Conservation (phyloP, 2,888 invertebrate species). For the Norana najaformis region DNA sequence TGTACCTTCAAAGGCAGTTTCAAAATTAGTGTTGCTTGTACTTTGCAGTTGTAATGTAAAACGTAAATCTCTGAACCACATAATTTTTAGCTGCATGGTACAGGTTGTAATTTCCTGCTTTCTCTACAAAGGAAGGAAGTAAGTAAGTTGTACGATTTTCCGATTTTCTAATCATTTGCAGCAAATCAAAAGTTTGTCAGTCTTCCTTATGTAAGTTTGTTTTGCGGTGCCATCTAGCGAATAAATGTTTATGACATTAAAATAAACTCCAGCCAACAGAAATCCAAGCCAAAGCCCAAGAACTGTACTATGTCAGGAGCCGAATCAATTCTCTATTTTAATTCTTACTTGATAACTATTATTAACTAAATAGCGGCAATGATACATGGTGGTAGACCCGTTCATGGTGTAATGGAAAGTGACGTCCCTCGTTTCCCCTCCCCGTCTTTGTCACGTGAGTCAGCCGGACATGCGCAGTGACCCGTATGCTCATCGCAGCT, state of each 20-base stretch:
- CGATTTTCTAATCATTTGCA: too few relatives aligned
- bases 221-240: slow-evolving; percentile 9
- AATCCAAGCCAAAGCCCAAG: too few relatives aligned
- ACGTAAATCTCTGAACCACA: too few relatives aligned
- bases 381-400: not conserved
- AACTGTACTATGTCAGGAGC: not conserved
- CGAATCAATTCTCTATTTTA: not conserved
- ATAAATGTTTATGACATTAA: not conserved
- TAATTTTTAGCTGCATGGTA: too few relatives aligned
- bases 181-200: too few relatives aligned
- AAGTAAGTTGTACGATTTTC: too few relatives aligned
- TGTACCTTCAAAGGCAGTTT: too few relatives aligned
- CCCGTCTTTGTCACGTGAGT: slow-evolving; percentile 4
- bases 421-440: not conserved
- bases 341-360: not conserved
- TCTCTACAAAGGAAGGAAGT: too few relatives aligned
- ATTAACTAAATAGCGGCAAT: not conserved
- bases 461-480: slow-evolving; percentile 17
- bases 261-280: not conserved
- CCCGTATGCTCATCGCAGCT: not conserved
- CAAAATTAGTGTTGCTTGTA: too few relatives aligned
- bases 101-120: too few relatives aligned
- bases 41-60: too few relatives aligned
- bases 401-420: not conserved
- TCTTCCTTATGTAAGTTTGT: too few relatives aligned